Evolutionary conservation across 2,113 vertebrate genomes (phyloP).

Genomic region (Malurus melanocephalus): DNA sequence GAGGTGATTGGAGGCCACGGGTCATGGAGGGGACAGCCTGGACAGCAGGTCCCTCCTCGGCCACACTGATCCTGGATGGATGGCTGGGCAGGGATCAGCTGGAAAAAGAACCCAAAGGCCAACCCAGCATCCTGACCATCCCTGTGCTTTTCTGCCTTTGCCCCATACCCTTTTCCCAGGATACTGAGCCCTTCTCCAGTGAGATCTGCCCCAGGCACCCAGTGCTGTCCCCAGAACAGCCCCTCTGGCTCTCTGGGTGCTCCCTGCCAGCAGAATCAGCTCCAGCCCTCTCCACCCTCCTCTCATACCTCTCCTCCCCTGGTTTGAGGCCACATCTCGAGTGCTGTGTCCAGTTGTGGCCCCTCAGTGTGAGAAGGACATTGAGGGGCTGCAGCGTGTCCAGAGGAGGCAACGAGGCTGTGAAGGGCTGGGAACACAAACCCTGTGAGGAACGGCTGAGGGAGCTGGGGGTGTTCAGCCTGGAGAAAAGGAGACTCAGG

Average conservation of each 20-base stretch:
- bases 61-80: fast-evolving
- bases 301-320: too few relatives aligned
- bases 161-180: neutral
- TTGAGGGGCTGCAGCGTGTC: too few relatives aligned
- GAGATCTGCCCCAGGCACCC: neutral
- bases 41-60: neutral
- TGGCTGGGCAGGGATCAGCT: neutral
- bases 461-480: too few relatives aligned
- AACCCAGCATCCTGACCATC: neutral
- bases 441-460: too few relatives aligned
- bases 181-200: neutral
- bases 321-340: too few relatives aligned
- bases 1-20: neutral
- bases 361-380: too few relatives aligned
- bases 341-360: too few relatives aligned
- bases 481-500: too few relatives aligned
- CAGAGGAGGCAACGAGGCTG: too few relatives aligned
- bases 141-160: neutral
- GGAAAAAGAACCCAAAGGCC: neutral
- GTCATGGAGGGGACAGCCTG: neutral
- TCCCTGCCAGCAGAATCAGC: neutral
- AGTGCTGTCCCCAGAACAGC: fast-evolving
- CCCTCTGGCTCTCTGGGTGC: neutral
- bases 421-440: too few relatives aligned
- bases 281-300: neutral